phyloP scores from a whole-genome alignment of 2,888 invertebrate species.

The Chironomus riparius region DNA sequence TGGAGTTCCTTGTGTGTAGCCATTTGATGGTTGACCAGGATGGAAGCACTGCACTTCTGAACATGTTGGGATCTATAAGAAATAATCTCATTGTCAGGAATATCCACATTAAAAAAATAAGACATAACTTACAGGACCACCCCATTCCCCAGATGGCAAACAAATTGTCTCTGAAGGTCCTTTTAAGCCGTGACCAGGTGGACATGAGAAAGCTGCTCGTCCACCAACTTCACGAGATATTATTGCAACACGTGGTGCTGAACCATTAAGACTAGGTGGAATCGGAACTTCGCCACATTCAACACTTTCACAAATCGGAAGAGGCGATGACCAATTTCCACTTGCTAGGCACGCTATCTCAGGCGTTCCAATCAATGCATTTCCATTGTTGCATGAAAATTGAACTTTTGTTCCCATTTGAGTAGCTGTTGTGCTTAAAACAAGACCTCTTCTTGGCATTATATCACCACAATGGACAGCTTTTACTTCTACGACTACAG shows the following conservation, averaged over 20 bases:
- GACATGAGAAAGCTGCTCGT: slow-evolving; percentile 69
- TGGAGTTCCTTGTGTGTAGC: slow-evolving; percentile 67
- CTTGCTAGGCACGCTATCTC: slow-evolving; percentile 69
- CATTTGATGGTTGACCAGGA: slow-evolving; percentile 64
- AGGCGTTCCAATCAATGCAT: slow-evolving; percentile 66
- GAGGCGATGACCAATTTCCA: slow-evolving; percentile 75
- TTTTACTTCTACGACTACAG: slow-evolving; percentile 4
- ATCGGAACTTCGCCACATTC: slow-evolving; percentile 69
- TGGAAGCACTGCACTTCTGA: slow-evolving; percentile 60
- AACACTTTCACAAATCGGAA: slow-evolving; percentile 75
- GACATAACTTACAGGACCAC: slow-evolving; percentile 44
- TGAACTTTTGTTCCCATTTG: slow-evolving; percentile 64
- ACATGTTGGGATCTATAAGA: slow-evolving; percentile 9
- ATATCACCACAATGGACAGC: slow-evolving; percentile 48
- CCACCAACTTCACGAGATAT: slow-evolving; percentile 73
- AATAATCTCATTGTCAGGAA: slow-evolving; percentile 30
- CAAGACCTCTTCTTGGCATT: slow-evolving; percentile 62
- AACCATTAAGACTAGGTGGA: slow-evolving; percentile 44
- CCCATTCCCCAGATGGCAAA: slow-evolving; percentile 70
- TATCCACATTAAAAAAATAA: slow-evolving; percentile 58
- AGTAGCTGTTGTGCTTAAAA: slow-evolving; percentile 60
- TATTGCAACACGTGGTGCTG: slow-evolving; percentile 60
- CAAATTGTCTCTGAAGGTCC: slow-evolving; percentile 69
- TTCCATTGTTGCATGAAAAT: slow-evolving; percentile 71
- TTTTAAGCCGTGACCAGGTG: slow-evolving; percentile 64